Conservation (phyloP, 2,797 vertebrate species). For the Thripadectes ignobilis region DNA sequence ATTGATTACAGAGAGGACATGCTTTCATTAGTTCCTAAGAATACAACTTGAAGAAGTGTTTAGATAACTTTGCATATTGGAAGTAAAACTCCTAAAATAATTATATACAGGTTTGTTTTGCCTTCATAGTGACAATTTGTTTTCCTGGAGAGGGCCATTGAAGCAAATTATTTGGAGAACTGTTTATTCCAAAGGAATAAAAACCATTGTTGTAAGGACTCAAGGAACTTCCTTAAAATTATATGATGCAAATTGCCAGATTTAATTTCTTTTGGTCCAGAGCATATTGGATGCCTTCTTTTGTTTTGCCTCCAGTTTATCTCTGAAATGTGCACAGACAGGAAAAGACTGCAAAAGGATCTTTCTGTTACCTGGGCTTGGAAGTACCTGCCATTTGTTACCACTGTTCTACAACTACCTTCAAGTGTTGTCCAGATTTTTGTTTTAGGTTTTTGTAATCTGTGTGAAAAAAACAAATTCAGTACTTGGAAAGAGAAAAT, state of each 20-base stretch:
- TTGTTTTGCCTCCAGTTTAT: background rate
- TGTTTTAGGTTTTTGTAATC: background rate
- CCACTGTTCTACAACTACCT: background rate
- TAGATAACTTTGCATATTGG: background rate
- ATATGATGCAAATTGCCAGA: background rate
- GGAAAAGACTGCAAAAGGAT: background rate
- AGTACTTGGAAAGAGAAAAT: background rate
- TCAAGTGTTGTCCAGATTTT: background rate
- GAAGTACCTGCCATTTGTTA: background rate
- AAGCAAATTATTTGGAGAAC: background rate
- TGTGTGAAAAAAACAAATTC: background rate
- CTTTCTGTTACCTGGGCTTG: background rate
- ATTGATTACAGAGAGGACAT: background rate
- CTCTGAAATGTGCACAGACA: background rate
- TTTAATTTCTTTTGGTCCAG: background rate
- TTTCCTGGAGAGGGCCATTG: background rate
- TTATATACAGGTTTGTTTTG: background rate
- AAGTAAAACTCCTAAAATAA: background rate
- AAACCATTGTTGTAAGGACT: background rate
- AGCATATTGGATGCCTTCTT: background rate
- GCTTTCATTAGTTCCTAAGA: background rate
- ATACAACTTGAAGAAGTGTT: background rate
- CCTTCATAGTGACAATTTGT: background rate
- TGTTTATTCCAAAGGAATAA: background rate
- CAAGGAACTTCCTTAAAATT: background rate